phyloP scores from a whole-genome alignment of 2,113 vertebrate genomes.

The Python bivittatus region DNA sequence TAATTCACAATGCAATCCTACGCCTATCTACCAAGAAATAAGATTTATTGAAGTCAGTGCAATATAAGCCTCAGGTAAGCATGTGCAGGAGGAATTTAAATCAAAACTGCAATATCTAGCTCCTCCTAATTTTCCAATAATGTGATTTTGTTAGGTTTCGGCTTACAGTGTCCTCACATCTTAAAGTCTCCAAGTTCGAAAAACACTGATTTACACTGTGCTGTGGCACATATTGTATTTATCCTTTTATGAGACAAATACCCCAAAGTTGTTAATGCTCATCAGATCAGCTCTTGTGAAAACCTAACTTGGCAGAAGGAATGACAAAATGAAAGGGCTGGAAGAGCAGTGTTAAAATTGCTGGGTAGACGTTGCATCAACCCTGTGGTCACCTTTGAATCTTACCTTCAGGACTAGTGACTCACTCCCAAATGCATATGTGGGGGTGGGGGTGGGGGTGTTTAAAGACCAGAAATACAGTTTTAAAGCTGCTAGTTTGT shows the following conservation, averaged over 20 bases:
- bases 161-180: not conserved
- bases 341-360: slow-evolving; percentile 55
- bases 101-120: not conserved
- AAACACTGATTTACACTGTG: not conserved
- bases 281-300: slow-evolving; percentile 50
- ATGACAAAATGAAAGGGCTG: slow-evolving; percentile 70
- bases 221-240: not conserved
- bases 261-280: slow-evolving; percentile 32
- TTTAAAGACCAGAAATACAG: slow-evolving; percentile 69
- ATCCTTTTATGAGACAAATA: not conserved
- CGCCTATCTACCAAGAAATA: not conserved
- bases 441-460: slow-evolving; percentile 9
- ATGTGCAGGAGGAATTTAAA: not conserved
- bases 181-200: not conserved
- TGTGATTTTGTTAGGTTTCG: not conserved
- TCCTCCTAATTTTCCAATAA: not conserved
- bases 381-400: slow-evolving; percentile 62
- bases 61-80: not conserved
- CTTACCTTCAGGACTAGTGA: slow-evolving; percentile 48
- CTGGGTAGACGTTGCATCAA: slow-evolving; percentile 60
- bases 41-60: not conserved
- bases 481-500: slow-evolving; percentile 54
- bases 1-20: not conserved
- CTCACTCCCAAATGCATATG: slow-evolving; percentile 48
- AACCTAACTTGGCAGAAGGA: slow-evolving; percentile 59